Conservation (phyloP, 1,140 invertebrate species). For the Cyclina sinensis region DNA sequence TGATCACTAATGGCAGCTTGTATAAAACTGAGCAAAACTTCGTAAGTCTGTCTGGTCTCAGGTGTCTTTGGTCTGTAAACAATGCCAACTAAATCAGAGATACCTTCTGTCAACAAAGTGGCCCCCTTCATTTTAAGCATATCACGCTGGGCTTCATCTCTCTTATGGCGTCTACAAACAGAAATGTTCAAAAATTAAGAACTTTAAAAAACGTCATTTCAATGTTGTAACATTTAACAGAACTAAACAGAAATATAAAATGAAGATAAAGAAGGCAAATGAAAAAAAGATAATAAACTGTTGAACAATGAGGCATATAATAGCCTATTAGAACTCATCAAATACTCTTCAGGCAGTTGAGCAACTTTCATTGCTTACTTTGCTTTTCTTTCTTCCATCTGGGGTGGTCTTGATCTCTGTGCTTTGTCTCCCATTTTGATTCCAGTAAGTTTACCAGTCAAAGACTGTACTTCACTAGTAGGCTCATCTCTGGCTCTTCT, state of each 20-base stretch:
- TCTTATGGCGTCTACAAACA: slow-evolving; percentile 80
- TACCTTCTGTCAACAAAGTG: slow-evolving; percentile 94
- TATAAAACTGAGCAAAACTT: slow-evolving; percentile 97
- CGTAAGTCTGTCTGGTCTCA: slow-evolving; percentile 99
- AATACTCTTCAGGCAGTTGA: too few relatives aligned
- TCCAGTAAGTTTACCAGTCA: slow-evolving; percentile 96
- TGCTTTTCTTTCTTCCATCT: slow-evolving; percentile 94
- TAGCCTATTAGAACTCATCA: too few relatives aligned
- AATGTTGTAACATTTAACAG: too few relatives aligned
- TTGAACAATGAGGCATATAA: too few relatives aligned
- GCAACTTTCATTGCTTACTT: slow-evolving; percentile 90
- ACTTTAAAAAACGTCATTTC: too few relatives aligned
- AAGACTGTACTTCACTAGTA: slow-evolving; percentile 98
- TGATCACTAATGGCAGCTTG: slow-evolving; percentile 99
- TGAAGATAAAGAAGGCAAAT: too few relatives aligned
- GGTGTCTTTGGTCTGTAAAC: slow-evolving; percentile 98
- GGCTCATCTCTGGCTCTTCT: slow-evolving; percentile 99
- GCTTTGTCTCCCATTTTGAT: slow-evolving; percentile 98
- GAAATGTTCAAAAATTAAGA: too few relatives aligned
- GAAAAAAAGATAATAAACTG: too few relatives aligned
- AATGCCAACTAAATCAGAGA: slow-evolving; percentile 97
- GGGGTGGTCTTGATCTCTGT: slow-evolving; percentile 89
- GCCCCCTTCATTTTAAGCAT: slow-evolving; percentile 95
- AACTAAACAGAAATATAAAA: too few relatives aligned
- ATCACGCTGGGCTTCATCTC: slow-evolving; percentile 96